phyloP scores from a whole-genome alignment of 2,113 vertebrate species.

The Phainopepla nitens region DNA sequence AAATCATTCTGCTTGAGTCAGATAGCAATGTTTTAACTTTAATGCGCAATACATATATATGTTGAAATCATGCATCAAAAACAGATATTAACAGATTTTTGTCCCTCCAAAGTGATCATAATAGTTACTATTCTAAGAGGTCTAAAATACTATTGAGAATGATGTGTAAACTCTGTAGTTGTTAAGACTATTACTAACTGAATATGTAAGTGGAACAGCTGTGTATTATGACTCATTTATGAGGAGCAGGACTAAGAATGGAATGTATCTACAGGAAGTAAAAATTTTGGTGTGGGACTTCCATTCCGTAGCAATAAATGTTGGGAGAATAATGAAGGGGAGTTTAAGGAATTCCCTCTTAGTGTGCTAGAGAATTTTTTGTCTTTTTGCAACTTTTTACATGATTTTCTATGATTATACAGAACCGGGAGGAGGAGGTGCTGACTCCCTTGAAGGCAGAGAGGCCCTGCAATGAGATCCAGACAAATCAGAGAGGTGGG shows the following conservation, averaged over 20 bases:
- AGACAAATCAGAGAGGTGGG: not conserved
- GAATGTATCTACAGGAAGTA: not conserved
- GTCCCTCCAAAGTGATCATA: not conserved
- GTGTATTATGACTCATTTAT: not conserved
- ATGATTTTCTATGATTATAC: not conserved
- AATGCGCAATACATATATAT: not conserved
- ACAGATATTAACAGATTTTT: not conserved
- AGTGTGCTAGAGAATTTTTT: not conserved
- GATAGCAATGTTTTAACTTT: not conserved
- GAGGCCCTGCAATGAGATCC: not conserved
- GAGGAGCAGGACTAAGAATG: not conserved
- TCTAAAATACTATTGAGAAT: not conserved
- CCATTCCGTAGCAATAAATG: not conserved
- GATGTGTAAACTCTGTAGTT: not conserved
- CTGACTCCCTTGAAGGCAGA: not conserved
- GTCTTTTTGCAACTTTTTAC: not conserved
- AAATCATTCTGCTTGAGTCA: not conserved
- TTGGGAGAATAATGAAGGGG: rapidly evolving
- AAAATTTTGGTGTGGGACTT: not conserved
- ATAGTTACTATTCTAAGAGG: not conserved
- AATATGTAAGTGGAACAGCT: not conserved
- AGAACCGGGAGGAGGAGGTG: not conserved
- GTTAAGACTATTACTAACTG: not conserved
- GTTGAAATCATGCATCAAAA: not conserved
- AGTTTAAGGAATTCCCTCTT: not conserved